These are phyloP conservation scores for Mystacides longicornis DNA, from an alignment of 2,888 invertebrate genomes.

Conservation along the genomic window DNA sequence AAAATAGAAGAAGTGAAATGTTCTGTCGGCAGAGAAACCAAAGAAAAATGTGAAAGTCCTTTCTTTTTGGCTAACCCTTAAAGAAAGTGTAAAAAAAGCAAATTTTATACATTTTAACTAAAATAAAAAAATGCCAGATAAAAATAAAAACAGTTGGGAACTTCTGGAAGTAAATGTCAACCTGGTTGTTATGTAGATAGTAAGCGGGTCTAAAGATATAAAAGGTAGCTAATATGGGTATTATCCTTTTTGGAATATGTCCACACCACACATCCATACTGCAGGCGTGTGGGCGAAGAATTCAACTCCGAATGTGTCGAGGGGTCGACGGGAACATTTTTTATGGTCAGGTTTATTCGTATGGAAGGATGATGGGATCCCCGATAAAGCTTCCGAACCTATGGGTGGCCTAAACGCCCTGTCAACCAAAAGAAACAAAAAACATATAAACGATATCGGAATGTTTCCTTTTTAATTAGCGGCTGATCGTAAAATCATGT, in stretches of 20 bases:
- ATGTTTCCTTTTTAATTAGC: conserved; percentile 1
- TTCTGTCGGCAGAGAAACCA: no score
- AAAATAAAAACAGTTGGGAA: no score
- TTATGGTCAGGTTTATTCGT: conserved; percentile 10
- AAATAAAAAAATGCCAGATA: no score
- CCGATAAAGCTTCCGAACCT: conserved; percentile 13
- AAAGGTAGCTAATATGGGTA: conserved; percentile 3
- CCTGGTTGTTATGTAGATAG: no score
- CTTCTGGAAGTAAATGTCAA: no score
- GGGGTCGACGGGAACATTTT: conserved; percentile 14
- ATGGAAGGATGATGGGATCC: conserved; percentile 15
- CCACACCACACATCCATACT: no score
- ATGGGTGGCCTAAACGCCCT: conserved; percentile 18
- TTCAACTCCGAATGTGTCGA: conserved; percentile 12
- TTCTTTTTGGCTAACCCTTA: no score
- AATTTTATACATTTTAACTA: no score
- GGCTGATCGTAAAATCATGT: background rate
- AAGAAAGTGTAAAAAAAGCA: no score
- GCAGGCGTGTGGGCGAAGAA: conserved; percentile 1
- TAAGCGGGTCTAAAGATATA: conserved; percentile 14
- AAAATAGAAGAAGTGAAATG: no score
- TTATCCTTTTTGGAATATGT: background rate
- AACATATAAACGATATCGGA: conserved; percentile 6
- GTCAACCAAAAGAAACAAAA: conserved; percentile 4
- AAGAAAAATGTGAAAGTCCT: no score